Conservation (phyloP, 2,888 invertebrate genomes). For the Formica aserva region DNA sequence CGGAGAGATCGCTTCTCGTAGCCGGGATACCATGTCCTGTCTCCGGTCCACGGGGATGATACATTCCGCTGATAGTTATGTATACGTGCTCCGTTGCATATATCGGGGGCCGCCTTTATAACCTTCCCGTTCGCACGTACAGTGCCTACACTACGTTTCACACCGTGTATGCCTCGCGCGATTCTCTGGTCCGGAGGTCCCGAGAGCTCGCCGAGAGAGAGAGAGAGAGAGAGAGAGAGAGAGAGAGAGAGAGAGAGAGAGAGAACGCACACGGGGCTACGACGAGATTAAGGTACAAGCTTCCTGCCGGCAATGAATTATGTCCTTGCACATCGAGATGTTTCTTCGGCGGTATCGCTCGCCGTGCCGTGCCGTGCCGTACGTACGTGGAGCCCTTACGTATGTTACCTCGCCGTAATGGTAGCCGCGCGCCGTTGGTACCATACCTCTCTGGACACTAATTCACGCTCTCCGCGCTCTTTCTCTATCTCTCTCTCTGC, state of each 20-base stretch:
- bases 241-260: background rate
- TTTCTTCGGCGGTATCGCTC: constrained; percentile 75
- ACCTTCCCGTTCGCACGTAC: constrained; percentile 70
- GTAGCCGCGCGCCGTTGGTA: constrained; percentile 70
- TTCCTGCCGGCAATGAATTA: constrained; percentile 80
- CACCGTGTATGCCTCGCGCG: constrained; percentile 54
- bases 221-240: background rate
- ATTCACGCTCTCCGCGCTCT: constrained; percentile 72
- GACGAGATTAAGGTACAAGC: constrained; percentile 80
- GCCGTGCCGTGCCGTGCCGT: constrained; percentile 54
- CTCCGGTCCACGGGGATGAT: constrained; percentile 72
- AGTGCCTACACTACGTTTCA: constrained; percentile 68
- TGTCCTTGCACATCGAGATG: constrained; percentile 74
- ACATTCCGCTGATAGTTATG: constrained; percentile 77
- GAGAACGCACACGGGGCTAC: constrained; percentile 58
- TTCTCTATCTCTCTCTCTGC: background rate
- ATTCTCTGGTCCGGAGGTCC: constrained; percentile 31
- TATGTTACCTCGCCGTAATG: constrained; percentile 72
- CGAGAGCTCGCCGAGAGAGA: constrained; percentile 40
- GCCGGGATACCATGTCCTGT: constrained; percentile 75
- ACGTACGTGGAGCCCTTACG: constrained; percentile 68
- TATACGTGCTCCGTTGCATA: constrained; percentile 66
- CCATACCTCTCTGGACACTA: constrained; percentile 74
- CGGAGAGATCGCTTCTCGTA: constrained; percentile 74
- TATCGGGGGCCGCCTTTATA: constrained; percentile 70